These are phyloP conservation scores for Orestias chungarensis DNA, from an alignment of 2,797 vertebrate genomes.

Conservation along the genomic window DNA sequence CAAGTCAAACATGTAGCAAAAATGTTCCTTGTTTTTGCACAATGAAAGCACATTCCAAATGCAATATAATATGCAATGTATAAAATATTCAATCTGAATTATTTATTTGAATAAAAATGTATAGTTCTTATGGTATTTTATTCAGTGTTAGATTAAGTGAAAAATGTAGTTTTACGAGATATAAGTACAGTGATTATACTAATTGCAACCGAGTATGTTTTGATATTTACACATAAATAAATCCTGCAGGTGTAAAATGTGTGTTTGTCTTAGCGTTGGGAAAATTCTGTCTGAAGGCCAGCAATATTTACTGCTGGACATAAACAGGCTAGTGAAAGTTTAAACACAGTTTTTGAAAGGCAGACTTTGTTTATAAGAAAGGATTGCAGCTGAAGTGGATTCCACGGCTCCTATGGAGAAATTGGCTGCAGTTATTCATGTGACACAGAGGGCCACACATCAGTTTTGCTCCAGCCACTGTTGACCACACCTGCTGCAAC, in stretches of 20 bases:
- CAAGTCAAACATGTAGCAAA: too few relatives aligned
- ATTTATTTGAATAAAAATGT: too few relatives aligned
- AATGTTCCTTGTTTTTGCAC: background rate
- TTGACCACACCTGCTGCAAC: conserved; percentile 26
- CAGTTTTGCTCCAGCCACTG: conserved; percentile 18
- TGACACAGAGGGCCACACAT: conserved; percentile 33
- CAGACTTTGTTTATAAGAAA: conserved; percentile 22
- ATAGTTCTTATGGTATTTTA: background rate
- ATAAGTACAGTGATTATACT: background rate
- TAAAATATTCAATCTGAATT: too few relatives aligned
- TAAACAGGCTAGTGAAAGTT: conserved; percentile 22
- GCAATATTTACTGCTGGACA: conserved; percentile 4
- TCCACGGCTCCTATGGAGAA: conserved; percentile 45
- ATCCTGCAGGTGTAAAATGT: background rate
- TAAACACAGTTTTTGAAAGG: conserved; percentile 13
- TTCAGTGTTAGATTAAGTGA: background rate
- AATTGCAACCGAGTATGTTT: background rate
- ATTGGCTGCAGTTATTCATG: conserved; percentile 55
- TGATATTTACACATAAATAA: background rate
- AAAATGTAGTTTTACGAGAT: too few relatives aligned
- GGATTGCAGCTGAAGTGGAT: conserved; percentile 33
- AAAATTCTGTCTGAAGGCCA: background rate
- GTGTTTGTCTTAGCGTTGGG: background rate
- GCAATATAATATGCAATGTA: too few relatives aligned
- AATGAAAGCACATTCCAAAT: background rate